Evolutionary conservation across 1,140 invertebrate species (phyloP).

Genomic region (Pararge aegeria): DNA sequence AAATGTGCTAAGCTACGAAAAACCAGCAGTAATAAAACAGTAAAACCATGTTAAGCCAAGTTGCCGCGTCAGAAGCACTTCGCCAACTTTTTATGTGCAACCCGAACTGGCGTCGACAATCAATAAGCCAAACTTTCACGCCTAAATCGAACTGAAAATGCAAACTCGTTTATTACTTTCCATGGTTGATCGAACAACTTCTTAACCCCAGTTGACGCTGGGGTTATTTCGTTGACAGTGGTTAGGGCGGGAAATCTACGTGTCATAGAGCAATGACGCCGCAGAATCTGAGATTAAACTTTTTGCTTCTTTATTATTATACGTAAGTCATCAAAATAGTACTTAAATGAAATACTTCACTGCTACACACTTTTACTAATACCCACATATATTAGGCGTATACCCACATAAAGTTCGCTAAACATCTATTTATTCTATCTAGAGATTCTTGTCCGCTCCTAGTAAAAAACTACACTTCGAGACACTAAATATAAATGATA

Average conservation of each 20-base stretch:
- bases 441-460: too few species aligned
- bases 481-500: too few species aligned
- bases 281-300: slow-evolving; percentile 11
- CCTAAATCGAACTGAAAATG: slow-evolving; percentile 39
- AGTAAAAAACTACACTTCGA: too few species aligned
- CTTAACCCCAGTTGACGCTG: slow-evolving; percentile 64
- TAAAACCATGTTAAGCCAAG: neutral
- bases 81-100: slow-evolving; percentile 6
- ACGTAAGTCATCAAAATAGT: too few species aligned
- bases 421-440: too few species aligned
- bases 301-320: too few species aligned
- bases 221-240: slow-evolving; percentile 68
- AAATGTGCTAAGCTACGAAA: neutral
- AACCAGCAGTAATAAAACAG: neutral
- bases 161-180: slow-evolving; percentile 58
- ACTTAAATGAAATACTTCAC: too few species aligned
- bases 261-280: slow-evolving; percentile 20
- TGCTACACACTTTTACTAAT: too few species aligned
- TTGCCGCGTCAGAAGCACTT: slow-evolving; percentile 4
- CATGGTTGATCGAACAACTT: slow-evolving; percentile 60
- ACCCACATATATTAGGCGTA: too few species aligned
- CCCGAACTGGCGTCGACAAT: slow-evolving; percentile 19
- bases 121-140: slow-evolving; percentile 32
- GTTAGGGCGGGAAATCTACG: slow-evolving; percentile 52
- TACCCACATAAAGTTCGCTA: too few species aligned